These are phyloP conservation scores for Mustela lutreola DNA, from an alignment of 2,113 vertebrate genomes.

Conservation along the genomic window DNA sequence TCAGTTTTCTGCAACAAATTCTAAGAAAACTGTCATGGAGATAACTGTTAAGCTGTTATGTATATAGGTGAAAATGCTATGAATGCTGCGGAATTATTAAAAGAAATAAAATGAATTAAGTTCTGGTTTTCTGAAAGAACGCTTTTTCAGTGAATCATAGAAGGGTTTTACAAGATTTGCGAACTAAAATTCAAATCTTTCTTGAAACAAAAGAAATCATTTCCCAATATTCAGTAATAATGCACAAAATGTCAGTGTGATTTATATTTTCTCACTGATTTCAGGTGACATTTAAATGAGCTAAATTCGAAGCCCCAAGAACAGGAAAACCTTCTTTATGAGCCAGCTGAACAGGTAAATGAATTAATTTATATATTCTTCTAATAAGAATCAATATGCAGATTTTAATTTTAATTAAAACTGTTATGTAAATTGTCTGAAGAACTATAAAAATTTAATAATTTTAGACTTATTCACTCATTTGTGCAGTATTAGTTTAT, in stretches of 20 bases:
- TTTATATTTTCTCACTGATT: neutral
- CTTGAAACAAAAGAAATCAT: neutral
- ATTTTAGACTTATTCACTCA: neutral
- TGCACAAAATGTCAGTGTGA: neutral
- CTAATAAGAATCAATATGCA: neutral
- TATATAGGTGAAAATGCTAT: neutral
- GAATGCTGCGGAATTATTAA: neutral
- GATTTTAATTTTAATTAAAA: neutral
- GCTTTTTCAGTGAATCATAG: neutral
- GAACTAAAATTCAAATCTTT: neutral
- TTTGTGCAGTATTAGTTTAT: neutral
- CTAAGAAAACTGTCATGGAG: neutral
- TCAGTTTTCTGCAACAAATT: neutral
- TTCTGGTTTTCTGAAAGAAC: neutral
- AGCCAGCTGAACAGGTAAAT: neutral
- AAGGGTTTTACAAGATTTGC: neutral
- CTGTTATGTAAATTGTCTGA: neutral
- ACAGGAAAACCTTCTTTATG: neutral
- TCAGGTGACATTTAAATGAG: neutral
- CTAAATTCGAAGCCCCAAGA: neutral
- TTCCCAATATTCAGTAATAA: neutral
- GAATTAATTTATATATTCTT: neutral
- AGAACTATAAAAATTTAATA: neutral
- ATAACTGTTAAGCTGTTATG: neutral
- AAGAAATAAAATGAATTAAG: neutral